Base-by-base conservation (phyloP, 1,140 invertebrate species). In the Bombus sibiricus region DNA sequence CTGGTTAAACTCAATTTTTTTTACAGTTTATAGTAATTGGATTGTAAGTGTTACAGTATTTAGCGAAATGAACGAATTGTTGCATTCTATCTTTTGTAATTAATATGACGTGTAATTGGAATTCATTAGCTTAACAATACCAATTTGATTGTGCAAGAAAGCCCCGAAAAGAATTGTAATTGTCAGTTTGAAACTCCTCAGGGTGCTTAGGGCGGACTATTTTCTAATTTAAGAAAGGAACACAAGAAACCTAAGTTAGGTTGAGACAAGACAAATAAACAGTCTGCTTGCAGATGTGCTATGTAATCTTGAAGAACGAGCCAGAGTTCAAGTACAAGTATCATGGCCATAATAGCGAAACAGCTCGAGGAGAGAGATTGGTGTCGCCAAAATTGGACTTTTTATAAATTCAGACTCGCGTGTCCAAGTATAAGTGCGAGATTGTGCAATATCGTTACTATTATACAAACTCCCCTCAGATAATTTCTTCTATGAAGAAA, bases 401-500 rank as follows among this genome's bases (percentile, higher is more conserved):
- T 59, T 32, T 66, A 32, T 76, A 76, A 76, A 59, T 37, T 73
- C 41, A 32, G 41, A 47, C 8, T 39, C 28, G 28, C 39, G 71
- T 41, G 13, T 28, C 37, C 28, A 59, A n/a, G 47, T 37, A 34
- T 32, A 22, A 0, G 37, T 13, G 34, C 53, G 53, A 76, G 32
- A 10, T 59, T 39, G 53, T 59, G 53, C 53, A 39, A 39, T 59
- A 39, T 41, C n/a, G 28, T 28, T 0, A 10, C 18, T 22, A 2
- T 22, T 22, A 53, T 53, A 53, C 8, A 8, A 32, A n/a, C 28
- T 13, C 32, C 53, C 25, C 25, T 37, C 18, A 37, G n/a, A 37
- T 28, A 37, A 83, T 83, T 83, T 83, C 82, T 83, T 83, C 82
- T 78, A 53, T 83, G 82, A 83, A 83, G 82, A 83, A 74, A 78